These are phyloP conservation scores for Scophthalmus maximus DNA, from an alignment of 2,113 vertebrate genomes.

Conservation along the genomic window DNA sequence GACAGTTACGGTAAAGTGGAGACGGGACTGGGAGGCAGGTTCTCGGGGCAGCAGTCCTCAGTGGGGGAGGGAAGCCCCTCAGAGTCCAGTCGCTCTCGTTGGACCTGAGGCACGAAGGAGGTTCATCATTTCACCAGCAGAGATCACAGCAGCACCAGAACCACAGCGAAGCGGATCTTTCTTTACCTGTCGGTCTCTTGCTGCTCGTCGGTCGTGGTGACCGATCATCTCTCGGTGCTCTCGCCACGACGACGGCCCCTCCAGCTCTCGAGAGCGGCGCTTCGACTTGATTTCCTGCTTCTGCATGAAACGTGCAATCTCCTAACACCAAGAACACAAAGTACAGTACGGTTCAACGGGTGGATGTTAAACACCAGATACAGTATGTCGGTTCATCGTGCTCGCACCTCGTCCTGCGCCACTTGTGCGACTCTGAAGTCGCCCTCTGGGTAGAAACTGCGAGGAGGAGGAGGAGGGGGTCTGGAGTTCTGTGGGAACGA, in stretches of 20 bases:
- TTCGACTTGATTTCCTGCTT: constrained; percentile 83
- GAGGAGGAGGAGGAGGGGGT: constrained; percentile 23
- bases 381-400: neutral
- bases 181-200: constrained; percentile 72
- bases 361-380: neutral
- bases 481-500: constrained; percentile 51
- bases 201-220: constrained; percentile 61
- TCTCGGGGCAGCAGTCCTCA: constrained; percentile 74
- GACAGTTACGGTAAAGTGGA: constrained; percentile 64
- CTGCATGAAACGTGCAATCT: constrained; percentile 87
- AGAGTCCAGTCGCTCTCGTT: constrained; percentile 76
- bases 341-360: neutral
- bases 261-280: constrained; percentile 70
- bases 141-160: neutral
- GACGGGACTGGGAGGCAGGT: constrained; percentile 57
- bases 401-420: constrained; percentile 82
- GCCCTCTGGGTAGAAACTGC: constrained; percentile 46
- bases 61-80: constrained; percentile 76
- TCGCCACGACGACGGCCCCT: constrained; percentile 54
- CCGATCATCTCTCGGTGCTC: constrained; percentile 66
- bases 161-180: neutral
- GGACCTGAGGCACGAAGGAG: constrained; percentile 41
- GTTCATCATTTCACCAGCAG: neutral
- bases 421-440: constrained; percentile 82
- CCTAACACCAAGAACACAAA: constrained; percentile 60